Percentiles rank a stretch among this genome's conserved stretches.
These are phyloP conservation scores for Drosophila nigricruria DNA, from an alignment of 2,888 invertebrate species.

Conservation along the genomic window DNA sequence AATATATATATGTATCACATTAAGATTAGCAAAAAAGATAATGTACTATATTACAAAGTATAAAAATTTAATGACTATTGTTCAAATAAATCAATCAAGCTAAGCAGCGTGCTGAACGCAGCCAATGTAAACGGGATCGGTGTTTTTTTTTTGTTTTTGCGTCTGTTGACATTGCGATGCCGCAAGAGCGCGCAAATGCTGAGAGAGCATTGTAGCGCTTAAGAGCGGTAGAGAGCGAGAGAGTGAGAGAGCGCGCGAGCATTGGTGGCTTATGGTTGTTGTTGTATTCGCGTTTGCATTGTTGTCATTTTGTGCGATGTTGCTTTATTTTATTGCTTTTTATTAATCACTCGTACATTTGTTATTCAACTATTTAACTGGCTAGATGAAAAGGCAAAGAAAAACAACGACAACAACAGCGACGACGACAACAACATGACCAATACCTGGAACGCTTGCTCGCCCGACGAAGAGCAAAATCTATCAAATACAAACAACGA, in stretches of 20 bases:
- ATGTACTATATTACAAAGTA: neutral
- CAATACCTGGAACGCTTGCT: conserved; percentile 33
- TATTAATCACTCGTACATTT: conserved; percentile 51
- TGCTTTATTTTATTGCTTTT: conserved; percentile 23
- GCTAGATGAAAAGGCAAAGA: conserved; percentile 5
- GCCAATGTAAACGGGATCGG: conserved; percentile 60
- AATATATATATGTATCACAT: neutral
- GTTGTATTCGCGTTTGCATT: conserved; percentile 26
- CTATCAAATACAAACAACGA: conserved; percentile 27
- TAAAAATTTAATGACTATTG: neutral
- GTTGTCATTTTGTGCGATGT: conserved; percentile 26
- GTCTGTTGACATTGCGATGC: conserved; percentile 51
- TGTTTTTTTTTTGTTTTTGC: conserved; percentile 1
- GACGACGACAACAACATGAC: neutral
- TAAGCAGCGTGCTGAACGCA: conserved; percentile 32
- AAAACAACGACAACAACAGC: conserved; percentile 11
- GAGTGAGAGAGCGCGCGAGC: neutral
- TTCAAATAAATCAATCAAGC: conserved; percentile 1
- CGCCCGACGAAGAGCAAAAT: conserved; percentile 23
- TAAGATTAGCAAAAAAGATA: conserved; percentile 1
- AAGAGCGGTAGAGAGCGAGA: neutral
- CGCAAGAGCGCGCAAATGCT: conserved; percentile 27
- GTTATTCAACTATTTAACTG: conserved; percentile 50
- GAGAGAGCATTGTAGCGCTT: neutral
- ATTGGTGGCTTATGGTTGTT: conserved; percentile 7